Base-by-base conservation (phyloP, 30 jellyfish, hydroid and myxozoan genomes). In the Cassiopea andromeda region DNA sequence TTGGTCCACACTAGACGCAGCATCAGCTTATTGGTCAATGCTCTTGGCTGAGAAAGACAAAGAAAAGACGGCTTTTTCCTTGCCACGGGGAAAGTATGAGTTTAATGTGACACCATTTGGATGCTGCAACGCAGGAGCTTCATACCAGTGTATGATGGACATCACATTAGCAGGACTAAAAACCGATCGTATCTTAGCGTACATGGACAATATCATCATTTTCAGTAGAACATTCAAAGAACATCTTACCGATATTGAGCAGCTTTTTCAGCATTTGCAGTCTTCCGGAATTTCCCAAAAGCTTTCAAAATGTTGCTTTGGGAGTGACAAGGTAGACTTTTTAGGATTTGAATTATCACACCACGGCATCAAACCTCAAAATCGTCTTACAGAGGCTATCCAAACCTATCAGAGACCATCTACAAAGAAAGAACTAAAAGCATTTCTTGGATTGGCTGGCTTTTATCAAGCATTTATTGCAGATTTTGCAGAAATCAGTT, bases 21-120 rank as follows among this genome's bases (percentile, higher is more conserved):
- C 85, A 48, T 69, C 92, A 38, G 92, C 92, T n/a, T 84, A 84
- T 69, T 84, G 92, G 92, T 84, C 92, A 46, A 84, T 73, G 70
- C 86, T 79, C 10, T 71, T 84, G 45, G 47, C 60, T 8, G 92
- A 71, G 27, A 60, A 49, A 8, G 92, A 84, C 68, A 69, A 71
- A 84, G 92, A 84, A 71, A 84, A 72, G 59, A 69, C 87, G 3
- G 77, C 92, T 1, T 82, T 82, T 14, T 69, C 92, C 10, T 61
- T 70, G 43, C 92, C 76, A 13, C 85, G 87, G 13, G 92, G 85
- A 2, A 84, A 69, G 59, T 84, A 46, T 45, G 78, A 84, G 46
- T 69, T 84, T 60, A 84, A 84, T 1, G 87, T 84, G 8, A 84
- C 78, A 0, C 81, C 91, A 2, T 82, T 43, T 38, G 81, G 91